Percentiles rank a stretch among this genome's conserved stretches.
phyloP scores from a whole-genome alignment of 2,113 vertebrate species.

The Opisthocomus hoazin region DNA sequence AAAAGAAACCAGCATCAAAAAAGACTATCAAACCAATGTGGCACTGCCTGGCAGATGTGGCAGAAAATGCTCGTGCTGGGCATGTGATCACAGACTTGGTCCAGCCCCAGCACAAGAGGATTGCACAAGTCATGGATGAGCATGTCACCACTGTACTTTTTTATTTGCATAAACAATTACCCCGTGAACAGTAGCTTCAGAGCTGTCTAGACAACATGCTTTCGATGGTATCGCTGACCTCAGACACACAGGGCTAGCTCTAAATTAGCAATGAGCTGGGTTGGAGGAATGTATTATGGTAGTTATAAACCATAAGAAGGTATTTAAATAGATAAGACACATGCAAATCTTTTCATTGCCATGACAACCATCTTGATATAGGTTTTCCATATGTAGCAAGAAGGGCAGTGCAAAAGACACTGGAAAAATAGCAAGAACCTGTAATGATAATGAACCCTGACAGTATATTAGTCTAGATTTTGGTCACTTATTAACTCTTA shows the following conservation, averaged over 20 bases:
- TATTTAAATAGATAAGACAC: constrained; percentile 96
- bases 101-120: constrained; percentile 52
- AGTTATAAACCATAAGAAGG: constrained; percentile 92
- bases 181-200: constrained; percentile 76
- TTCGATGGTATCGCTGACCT: constrained; percentile 83
- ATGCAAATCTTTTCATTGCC: constrained; percentile 92
- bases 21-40: not conserved
- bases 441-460: constrained; percentile 82
- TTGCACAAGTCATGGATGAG: constrained; percentile 69
- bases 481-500: constrained; percentile 84
- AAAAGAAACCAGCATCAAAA: not conserved
- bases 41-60: not conserved
- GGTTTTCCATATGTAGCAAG: constrained; percentile 88
- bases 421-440: constrained; percentile 73
- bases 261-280: constrained; percentile 93
- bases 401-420: constrained; percentile 79
- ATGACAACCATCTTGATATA: constrained; percentile 90
- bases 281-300: constrained; percentile 86
- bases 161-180: constrained; percentile 93
- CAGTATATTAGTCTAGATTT: constrained; percentile 79
- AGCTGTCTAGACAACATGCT: constrained; percentile 92
- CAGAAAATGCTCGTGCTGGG: not conserved
- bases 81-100: not conserved
- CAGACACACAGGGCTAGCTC: constrained; percentile 84
- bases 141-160: constrained; percentile 73